Evolutionary conservation across 2,888 invertebrate species (phyloP), one percentile per base, ranked within the genome.

Genomic region (Mythimna albipuncta): DNA sequence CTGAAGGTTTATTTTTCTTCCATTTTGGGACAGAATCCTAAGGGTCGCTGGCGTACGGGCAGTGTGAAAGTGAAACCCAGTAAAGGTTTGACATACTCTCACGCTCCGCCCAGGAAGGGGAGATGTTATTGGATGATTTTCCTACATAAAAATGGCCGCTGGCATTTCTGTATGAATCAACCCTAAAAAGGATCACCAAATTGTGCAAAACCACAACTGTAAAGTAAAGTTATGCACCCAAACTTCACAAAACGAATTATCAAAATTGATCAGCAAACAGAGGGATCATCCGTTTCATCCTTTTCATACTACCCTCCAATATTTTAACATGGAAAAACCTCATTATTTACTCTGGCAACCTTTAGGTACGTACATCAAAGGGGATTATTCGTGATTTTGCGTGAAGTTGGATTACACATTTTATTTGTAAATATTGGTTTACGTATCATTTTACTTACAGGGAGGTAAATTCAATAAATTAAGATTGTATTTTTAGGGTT

Each of bases 321-420:
- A 84, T 84, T 84, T 82, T 78, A 83, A 73, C 78, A 75, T 75
- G 62, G 41, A 62, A 81, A 81, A 70, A 78, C 64, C 75, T 65
- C 67, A 75, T 79, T 79, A 69, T 79, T 83, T 75, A 83, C 75
- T 58, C 61, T 61, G 10, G 65, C 65, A 77, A 58, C 65, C 70
- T 65, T 72, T 59, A 21, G 55, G 64, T 38, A 82, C 72, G 6
- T 66, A 82, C 72, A 72, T 83, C 79, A 78, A 81, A 84, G 58
- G 26, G 57, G 50, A 77, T 81, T 70, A 68, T 69, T 57, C 73
- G 75, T 83, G 79, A 83, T 81, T 83, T 75, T 64, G 68, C 59
- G 73, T 71, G 62, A 74, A 84, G 26, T 71, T 52, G 35, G 70
- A 75, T 75, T 72, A 50, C 57, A 13, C 64, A 69, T 74, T 75